phyloP scores from a whole-genome alignment of 2,113 vertebrate species.

The Okapia johnstoni region DNA sequence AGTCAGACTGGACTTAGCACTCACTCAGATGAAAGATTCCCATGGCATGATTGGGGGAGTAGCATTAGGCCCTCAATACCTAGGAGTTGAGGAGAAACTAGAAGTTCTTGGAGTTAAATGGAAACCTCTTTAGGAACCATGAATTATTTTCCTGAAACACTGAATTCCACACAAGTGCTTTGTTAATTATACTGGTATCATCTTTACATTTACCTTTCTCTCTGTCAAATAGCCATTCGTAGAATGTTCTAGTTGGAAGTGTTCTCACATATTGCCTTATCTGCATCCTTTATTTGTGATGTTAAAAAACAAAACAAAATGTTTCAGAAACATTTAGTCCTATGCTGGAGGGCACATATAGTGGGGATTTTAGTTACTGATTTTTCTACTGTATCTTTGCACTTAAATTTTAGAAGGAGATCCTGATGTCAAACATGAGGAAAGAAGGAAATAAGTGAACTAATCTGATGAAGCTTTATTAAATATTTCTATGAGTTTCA shows the following conservation, averaged over 20 bases:
- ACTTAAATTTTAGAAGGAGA: background rate
- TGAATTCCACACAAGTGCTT: background rate
- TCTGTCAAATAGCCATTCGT: background rate
- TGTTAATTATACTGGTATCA: background rate
- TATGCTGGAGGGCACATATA: rapidly evolving
- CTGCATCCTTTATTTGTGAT: background rate
- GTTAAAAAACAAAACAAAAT: background rate
- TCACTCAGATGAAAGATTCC: background rate
- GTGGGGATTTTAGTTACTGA: background rate
- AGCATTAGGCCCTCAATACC: background rate
- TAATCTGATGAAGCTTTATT: background rate
- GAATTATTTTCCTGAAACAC: background rate
- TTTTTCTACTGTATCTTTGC: background rate
- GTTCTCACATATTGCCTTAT: background rate
- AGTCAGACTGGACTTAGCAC: background rate
- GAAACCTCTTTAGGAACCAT: background rate
- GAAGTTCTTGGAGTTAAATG: background rate
- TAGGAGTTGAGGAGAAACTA: background rate
- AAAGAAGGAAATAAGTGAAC: background rate
- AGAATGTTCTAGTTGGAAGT: background rate
- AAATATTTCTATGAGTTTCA: background rate
- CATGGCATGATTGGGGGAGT: background rate
- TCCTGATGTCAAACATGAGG: background rate
- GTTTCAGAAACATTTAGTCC: background rate
- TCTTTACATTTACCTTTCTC: background rate